phyloP scores from a whole-genome alignment of 2,888 invertebrate species.

The Troides helena region DNA sequence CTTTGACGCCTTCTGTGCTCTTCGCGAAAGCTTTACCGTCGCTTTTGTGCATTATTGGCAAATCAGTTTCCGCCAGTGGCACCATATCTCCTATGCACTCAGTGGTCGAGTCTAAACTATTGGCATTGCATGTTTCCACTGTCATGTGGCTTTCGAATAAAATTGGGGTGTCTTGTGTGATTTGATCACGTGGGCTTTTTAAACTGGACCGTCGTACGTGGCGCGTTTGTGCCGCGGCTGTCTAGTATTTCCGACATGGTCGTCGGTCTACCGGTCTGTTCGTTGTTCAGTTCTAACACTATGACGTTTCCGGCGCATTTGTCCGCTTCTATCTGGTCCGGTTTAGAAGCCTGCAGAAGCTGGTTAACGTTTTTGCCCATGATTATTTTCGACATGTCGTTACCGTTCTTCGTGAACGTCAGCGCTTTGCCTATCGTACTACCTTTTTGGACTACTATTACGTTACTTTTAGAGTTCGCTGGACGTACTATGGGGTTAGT shows the following conservation, averaged over 20 bases:
- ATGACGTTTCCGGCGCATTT: conserved; percentile 71
- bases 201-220: conserved; percentile 45
- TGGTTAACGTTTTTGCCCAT: conserved; percentile 77
- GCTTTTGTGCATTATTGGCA: conserved; percentile 54
- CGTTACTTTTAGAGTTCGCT: conserved; percentile 75
- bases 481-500: conserved; percentile 70
- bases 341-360: conserved; percentile 65
- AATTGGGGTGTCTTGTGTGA: conserved; percentile 82
- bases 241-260: conserved; percentile 75
- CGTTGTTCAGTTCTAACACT: conserved; percentile 72
- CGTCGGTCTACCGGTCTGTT: conserved; percentile 68
- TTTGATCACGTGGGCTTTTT: conserved; percentile 50
- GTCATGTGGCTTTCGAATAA: conserved; percentile 66
- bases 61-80: conserved; percentile 51
- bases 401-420: conserved; percentile 70
- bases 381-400: conserved; percentile 75
- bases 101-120: conserved; percentile 66
- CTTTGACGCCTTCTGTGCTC: conserved; percentile 57
- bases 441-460: conserved; percentile 82
- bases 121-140: conserved; percentile 64
- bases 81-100: conserved; percentile 65
- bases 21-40: conserved; percentile 55
- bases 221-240: conserved; percentile 49
- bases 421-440: conserved; percentile 74
- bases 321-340: conserved; percentile 58